Base-by-base conservation (phyloP, 2,113 vertebrate species). In the Menidia beryllina region DNA sequence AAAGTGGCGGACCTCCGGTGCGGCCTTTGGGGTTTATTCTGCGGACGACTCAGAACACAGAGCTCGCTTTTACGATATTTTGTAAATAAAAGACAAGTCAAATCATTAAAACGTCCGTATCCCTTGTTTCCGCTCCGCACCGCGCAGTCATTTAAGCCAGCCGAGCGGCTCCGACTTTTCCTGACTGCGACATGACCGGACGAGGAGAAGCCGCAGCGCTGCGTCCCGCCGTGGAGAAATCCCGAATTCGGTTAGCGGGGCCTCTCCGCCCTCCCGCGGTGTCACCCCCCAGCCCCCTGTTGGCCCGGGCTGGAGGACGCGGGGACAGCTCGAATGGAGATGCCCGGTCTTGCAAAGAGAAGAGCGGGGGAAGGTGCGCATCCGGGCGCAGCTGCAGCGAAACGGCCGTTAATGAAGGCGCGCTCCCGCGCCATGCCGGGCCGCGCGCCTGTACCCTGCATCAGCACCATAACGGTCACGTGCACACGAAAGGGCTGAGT, bases 171-270 rank as follows among this genome's bases (percentile, higher is more conserved):
- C 21, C 51, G 21, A 5, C 13, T 13, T 17, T 55, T 63, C 53
- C 61, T 25, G 17, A 55, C 73, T 83, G 74, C 77, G 68, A 64
- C 82, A 83, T 85, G 74, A 12, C 67, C 57, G 5, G 56, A 74
- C 14, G n/a, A 54, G 49, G 61, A 57, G 70, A n/a, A 54, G 27
- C 79, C 62, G 79, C 72, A 79, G 82, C 53, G 68, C 63, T 62
- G 68, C 55, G 70, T 72, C 50, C 81, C 45, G 11, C 9, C 10
- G 24, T 5, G 50, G 20, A 38, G 58, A n/a, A n/a, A n/a, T 21
- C 34, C n/a, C 5, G 13, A 8, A 59, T 25, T 12, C 17, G 11
- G 21, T 3, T n/a, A 1, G 1, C 45, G 20, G 64, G 50, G n/a
- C n/a, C n/a, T n/a, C 54, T 43, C 50, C 24, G 6, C 6, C 27